These are phyloP conservation scores for Sarcophaga rosellei DNA, from an alignment of 2,888 invertebrate genomes.

Conservation along the genomic window DNA sequence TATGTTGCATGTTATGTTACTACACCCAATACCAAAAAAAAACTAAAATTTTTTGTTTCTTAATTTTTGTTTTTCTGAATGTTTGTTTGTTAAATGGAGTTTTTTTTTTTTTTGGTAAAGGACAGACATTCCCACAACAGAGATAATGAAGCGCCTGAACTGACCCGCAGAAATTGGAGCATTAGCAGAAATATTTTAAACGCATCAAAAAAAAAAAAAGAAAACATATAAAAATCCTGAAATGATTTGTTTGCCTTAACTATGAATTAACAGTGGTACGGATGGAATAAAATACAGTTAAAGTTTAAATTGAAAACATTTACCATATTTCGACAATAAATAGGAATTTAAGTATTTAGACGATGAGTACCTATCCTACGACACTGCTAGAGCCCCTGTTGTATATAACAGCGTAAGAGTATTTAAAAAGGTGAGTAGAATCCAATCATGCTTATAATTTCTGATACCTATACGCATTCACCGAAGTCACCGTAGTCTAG, in stretches of 20 bases:
- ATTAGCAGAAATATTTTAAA: conserved; percentile 68
- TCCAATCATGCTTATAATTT: too few species aligned
- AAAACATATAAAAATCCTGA: conserved; percentile 28
- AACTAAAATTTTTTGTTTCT: background rate
- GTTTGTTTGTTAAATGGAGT: conserved; percentile 19
- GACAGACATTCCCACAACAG: conserved; percentile 37
- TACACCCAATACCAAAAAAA: conserved; percentile 16
- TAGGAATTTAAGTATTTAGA: too few species aligned
- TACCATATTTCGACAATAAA: too few species aligned
- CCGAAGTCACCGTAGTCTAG: too few species aligned
- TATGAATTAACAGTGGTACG: conserved; percentile 36
- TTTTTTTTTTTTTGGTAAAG: conserved; percentile 7
- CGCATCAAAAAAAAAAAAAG: background rate
- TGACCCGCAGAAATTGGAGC: conserved; percentile 78
- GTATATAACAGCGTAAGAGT: too few species aligned
- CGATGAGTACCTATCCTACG: too few species aligned
- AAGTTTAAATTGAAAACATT: background rate
- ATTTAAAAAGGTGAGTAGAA: too few species aligned
- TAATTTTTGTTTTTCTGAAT: conserved; percentile 15
- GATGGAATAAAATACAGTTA: background rate
- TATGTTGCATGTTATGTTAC: conserved; percentile 59
- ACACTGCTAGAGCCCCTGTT: too few species aligned
- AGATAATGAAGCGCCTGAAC: conserved; percentile 47
- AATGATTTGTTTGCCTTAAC: conserved; percentile 51
- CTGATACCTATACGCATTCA: too few species aligned